phyloP scores from a whole-genome alignment of 2,888 invertebrate species.

The Mythimna vitellina region DNA sequence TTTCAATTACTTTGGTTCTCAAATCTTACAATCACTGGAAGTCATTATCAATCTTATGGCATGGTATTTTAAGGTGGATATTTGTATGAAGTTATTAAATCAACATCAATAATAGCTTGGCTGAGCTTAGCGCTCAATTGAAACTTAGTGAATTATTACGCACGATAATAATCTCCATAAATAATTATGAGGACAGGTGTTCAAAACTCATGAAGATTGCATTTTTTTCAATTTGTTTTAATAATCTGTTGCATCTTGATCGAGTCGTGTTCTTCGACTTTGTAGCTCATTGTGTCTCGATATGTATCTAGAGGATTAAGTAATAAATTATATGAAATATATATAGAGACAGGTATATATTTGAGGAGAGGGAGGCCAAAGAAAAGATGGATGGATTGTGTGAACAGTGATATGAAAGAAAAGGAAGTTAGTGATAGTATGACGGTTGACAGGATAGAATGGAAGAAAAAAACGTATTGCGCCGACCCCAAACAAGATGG shows the following conservation, averaged over 20 bases:
- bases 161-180: slow-evolving; percentile 89
- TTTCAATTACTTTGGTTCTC: slow-evolving; percentile 59
- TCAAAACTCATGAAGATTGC: slow-evolving; percentile 65
- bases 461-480: no score
- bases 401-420: no score
- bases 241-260: slow-evolving; percentile 50
- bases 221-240: slow-evolving; percentile 65
- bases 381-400: no score
- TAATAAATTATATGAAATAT: not conserved
- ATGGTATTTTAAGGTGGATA: not conserved
- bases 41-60: slow-evolving; percentile 8
- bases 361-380: no score
- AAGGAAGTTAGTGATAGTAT: no score
- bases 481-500: no score
- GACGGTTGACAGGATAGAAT: no score
- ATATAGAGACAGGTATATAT: not conserved
- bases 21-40: not conserved
- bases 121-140: slow-evolving; percentile 76
- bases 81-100: slow-evolving; percentile 43
- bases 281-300: slow-evolving; percentile 31
- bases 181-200: slow-evolving; percentile 77
- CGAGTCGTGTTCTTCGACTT: slow-evolving; percentile 40
- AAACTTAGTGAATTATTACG: slow-evolving; percentile 88
- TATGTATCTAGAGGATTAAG: slow-evolving; percentile 14
- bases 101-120: slow-evolving; percentile 61